These are phyloP conservation scores for Colinus virginianus DNA, from an alignment of 2,113 vertebrate species.

Conservation along the genomic window DNA sequence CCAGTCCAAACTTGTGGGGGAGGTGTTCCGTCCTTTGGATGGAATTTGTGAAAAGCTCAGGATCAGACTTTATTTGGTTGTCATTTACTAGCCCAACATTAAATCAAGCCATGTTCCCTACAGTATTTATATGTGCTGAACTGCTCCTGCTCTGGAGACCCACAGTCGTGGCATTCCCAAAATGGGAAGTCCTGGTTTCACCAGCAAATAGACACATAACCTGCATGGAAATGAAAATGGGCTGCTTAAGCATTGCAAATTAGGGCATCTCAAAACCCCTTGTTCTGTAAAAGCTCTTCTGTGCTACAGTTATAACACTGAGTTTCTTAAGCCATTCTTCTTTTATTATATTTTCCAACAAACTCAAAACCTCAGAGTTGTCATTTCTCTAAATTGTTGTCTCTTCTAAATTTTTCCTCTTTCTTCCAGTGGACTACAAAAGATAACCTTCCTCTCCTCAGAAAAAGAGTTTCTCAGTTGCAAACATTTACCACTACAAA, in stretches of 20 bases:
- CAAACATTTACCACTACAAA: background rate
- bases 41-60: background rate
- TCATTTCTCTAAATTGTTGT: background rate
- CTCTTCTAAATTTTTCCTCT: background rate
- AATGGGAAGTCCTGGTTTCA: rapidly evolving
- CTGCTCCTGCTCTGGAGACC: background rate
- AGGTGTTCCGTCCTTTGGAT: too few species aligned
- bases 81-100: background rate
- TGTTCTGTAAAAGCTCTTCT: background rate
- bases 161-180: background rate
- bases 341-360: background rate
- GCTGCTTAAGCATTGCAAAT: background rate
- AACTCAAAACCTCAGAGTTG: background rate
- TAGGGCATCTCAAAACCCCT: background rate
- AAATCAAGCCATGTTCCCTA: background rate
- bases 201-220: background rate
- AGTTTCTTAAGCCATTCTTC: background rate
- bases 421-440: background rate
- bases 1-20: too few species aligned
- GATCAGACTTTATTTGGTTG: background rate
- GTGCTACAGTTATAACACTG: background rate
- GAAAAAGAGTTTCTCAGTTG: background rate
- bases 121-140: background rate
- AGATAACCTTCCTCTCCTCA: background rate
- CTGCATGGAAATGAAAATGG: background rate